Percentiles rank a stretch among this genome's conserved stretches.
phyloP scores from a whole-genome alignment of 2,888 invertebrate genomes.

The Mythimna vitellina region DNA sequence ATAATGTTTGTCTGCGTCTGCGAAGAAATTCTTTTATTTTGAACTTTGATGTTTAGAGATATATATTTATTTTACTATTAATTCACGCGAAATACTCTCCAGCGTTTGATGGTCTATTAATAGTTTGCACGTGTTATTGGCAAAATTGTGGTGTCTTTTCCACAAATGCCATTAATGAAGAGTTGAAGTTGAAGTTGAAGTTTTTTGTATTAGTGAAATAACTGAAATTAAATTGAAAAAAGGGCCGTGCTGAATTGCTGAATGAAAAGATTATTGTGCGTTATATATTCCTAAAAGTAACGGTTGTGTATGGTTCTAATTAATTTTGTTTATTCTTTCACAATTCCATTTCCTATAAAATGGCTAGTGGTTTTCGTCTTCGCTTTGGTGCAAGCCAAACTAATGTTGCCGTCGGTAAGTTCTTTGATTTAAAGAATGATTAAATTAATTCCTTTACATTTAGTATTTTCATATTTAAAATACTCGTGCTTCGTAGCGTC shows the following conservation, averaged over 20 bases:
- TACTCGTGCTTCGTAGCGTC: not conserved
- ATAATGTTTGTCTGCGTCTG: too few species aligned
- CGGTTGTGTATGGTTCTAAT: not conserved
- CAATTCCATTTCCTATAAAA: constrained; percentile 6
- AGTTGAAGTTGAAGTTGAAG: too few species aligned
- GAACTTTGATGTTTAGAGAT: too few species aligned
- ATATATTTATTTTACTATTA: too few species aligned
- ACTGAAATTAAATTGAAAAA: not conserved
- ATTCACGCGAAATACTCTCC: too few species aligned
- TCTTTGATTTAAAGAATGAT: not conserved
- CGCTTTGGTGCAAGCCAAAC: constrained; percentile 43
- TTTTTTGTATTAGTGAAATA: constrained; percentile 12
- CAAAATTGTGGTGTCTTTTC: too few species aligned
- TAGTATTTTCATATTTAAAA: not conserved
- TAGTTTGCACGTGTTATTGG: too few species aligned
- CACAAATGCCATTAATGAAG: too few species aligned
- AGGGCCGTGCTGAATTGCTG: not conserved
- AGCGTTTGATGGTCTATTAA: too few species aligned
- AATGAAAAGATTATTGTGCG: not conserved
- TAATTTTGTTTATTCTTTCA: not conserved
- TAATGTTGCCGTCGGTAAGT: constrained; percentile 37
- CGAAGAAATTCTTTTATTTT: too few species aligned
- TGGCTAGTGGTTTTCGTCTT: constrained; percentile 60
- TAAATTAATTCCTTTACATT: not conserved
- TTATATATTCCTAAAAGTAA: not conserved